These are phyloP conservation scores for Myotis myotis DNA, from an alignment of 2,797 vertebrate species.

Conservation along the genomic window DNA sequence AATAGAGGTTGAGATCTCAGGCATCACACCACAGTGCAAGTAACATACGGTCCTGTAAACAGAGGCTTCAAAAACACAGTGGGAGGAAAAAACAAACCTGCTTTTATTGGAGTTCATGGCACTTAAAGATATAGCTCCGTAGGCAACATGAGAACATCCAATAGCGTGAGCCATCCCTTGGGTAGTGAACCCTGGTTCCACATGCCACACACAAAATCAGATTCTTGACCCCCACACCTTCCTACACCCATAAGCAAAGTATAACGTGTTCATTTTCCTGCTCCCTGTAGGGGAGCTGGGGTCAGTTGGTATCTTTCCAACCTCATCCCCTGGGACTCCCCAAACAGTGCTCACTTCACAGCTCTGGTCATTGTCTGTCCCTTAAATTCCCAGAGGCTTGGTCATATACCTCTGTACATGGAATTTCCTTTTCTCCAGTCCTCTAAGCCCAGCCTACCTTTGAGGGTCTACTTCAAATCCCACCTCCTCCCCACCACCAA, in stretches of 20 bases:
- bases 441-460: neutral
- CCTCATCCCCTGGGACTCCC: neutral
- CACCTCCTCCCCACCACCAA: neutral
- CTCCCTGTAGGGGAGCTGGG: neutral
- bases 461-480: neutral
- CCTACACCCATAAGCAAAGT: neutral
- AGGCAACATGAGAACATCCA: neutral
- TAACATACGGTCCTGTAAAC: constrained; percentile 2
- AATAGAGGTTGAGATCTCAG: constrained; percentile 31
- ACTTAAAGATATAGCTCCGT: neutral
- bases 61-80: neutral
- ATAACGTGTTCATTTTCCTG: neutral
- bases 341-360: neutral
- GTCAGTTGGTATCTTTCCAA: neutral
- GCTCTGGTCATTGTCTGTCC: neutral
- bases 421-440: neutral
- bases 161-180: neutral
- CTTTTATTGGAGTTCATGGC: neutral
- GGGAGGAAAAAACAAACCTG: constrained; percentile 12
- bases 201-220: neutral
- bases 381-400: neutral
- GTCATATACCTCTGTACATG: neutral
- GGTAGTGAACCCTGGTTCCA: neutral
- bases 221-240: neutral
- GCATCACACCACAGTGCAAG: neutral